phyloP scores from a whole-genome alignment of 2,113 vertebrate genomes.

The Antigone vipio region DNA sequence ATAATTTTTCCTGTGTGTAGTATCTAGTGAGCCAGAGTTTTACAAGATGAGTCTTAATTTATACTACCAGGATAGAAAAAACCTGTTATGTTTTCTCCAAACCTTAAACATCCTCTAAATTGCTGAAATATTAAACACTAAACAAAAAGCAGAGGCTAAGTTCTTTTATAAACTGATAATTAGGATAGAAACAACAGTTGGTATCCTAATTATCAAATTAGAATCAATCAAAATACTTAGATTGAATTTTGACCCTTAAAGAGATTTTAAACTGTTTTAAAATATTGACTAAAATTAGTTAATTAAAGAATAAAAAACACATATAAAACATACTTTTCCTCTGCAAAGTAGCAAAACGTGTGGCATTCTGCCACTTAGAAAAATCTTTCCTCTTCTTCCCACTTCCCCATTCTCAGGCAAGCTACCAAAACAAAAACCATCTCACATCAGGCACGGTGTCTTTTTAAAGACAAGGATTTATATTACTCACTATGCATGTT shows the following conservation, averaged over 20 bases:
- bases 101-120: background rate
- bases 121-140: background rate
- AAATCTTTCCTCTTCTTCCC: background rate
- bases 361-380: background rate
- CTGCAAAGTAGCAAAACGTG: background rate
- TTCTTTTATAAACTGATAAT: background rate
- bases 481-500: background rate
- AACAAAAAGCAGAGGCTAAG: background rate
- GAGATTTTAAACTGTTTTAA: background rate
- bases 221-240: background rate
- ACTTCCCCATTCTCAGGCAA: background rate
- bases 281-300: background rate
- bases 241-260: background rate
- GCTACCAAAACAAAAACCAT: background rate
- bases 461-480: background rate
- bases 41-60: background rate
- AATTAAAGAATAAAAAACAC: background rate
- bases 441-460: fast-evolving
- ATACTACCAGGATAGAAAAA: background rate
- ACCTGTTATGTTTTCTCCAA: background rate
- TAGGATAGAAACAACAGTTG: background rate
- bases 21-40: background rate
- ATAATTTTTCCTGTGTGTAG: fast-evolving
- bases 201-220: no score
- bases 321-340: background rate